Conservation (phyloP, 2,113 vertebrate genomes). For the Andinoacara biseriatus region DNA sequence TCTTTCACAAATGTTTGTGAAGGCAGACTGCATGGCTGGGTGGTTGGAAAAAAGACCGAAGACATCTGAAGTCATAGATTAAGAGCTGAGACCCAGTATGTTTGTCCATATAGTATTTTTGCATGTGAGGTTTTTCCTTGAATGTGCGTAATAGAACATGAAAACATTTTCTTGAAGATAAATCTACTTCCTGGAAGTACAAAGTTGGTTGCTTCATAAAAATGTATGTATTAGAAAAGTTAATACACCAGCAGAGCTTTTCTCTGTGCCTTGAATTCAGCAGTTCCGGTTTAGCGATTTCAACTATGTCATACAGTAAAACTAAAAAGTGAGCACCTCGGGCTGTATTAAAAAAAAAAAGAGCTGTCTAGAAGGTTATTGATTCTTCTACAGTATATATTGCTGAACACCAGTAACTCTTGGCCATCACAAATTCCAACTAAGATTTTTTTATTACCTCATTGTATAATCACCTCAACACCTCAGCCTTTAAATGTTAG, state of each 20-base stretch:
- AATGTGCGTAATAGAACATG: not conserved
- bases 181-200: not conserved
- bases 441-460: not conserved
- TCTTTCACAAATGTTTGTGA: not conserved
- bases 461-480: not conserved
- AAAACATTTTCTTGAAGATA: not conserved
- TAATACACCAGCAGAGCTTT: slow-evolving; percentile 1
- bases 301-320: not conserved
- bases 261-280: not conserved
- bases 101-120: too few species aligned
- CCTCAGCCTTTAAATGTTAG: not conserved
- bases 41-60: not conserved
- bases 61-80: not conserved
- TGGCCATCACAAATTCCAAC: not conserved
- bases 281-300: not conserved
- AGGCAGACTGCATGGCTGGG: not conserved
- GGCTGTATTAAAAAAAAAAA: slow-evolving; percentile 15
- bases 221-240: not conserved
- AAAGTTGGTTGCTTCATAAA: not conserved
- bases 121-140: not conserved
- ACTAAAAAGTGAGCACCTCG: slow-evolving; percentile 8
- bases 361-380: not conserved
- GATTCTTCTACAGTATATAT: not conserved
- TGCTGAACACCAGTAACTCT: not conserved
- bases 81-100: not conserved